Conservation (phyloP, 1,140 invertebrate species). For the Papilio polyxenes region DNA sequence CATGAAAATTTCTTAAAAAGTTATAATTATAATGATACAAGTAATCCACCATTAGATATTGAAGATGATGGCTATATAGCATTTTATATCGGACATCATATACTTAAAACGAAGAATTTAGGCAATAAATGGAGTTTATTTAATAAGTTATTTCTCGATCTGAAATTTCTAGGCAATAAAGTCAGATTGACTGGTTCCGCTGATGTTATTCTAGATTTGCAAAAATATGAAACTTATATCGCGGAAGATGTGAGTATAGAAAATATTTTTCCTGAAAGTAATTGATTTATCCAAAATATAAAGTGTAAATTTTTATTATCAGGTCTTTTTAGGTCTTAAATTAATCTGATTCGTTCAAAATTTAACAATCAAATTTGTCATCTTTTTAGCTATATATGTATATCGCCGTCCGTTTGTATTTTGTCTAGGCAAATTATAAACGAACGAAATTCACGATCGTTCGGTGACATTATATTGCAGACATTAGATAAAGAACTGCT, state of each 20-base stretch:
- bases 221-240: slow-evolving; percentile 70
- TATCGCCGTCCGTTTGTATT: too few relatives aligned
- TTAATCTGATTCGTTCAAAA: too few relatives aligned
- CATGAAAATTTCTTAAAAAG: slow-evolving; percentile 68
- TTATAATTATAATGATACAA: slow-evolving; percentile 59
- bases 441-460: not conserved
- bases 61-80: slow-evolving; percentile 74
- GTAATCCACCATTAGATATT: slow-evolving; percentile 60
- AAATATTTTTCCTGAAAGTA: too few relatives aligned
- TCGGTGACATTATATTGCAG: slow-evolving; percentile 47
- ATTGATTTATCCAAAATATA: too few relatives aligned
- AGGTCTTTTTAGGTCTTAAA: too few relatives aligned
- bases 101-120: slow-evolving; percentile 63
- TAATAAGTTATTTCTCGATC: slow-evolving; percentile 67
- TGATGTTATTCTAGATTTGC: slow-evolving; percentile 71
- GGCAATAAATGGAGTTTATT: slow-evolving; percentile 65
- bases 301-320: too few relatives aligned
- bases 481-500: slow-evolving; percentile 58
- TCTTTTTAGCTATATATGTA: too few relatives aligned
- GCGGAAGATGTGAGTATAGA: slow-evolving; percentile 61
- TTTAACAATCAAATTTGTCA: too few relatives aligned
- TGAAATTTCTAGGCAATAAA: slow-evolving; percentile 76
- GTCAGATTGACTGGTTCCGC: slow-evolving; percentile 68
- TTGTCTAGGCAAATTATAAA: not conserved
- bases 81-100: slow-evolving; percentile 72